These are phyloP conservation scores for Pteruthius melanotis DNA, from an alignment of 2,113 vertebrate genomes.

Conservation along the genomic window DNA sequence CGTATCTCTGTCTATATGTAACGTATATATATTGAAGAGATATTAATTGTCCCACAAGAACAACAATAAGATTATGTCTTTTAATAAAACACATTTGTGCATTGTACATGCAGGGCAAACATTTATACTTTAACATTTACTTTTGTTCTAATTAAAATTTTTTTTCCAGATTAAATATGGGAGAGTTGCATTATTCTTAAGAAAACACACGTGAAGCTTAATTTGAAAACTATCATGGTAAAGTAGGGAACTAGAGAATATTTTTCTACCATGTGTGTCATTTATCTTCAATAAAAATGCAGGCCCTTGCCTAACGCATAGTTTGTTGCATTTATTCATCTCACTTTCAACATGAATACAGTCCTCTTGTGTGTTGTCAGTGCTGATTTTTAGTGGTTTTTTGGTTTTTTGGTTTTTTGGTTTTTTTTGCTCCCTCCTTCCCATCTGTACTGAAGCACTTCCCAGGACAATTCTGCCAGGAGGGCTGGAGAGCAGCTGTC, in stretches of 20 bases:
- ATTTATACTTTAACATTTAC: neutral
- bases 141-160: neutral
- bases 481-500: constrained; percentile 70
- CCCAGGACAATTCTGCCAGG: constrained; percentile 54
- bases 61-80: neutral
- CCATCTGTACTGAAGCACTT: constrained; percentile 41
- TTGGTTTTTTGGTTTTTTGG: neutral
- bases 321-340: neutral
- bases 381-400: neutral
- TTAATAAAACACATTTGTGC: neutral
- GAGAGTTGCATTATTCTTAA: neutral
- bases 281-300: neutral
- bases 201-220: neutral
- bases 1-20: neutral
- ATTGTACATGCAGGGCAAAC: neutral
- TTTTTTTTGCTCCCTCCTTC: constrained; percentile 3
- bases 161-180: neutral
- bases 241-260: neutral
- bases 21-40: neutral
- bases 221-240: neutral
- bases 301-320: neutral
- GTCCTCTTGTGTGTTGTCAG: neutral
- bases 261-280: neutral
- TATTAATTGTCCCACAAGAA: neutral
- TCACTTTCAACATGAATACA: neutral